Conservation (phyloP, 2,113 vertebrate species). For the Nothoprocta perdicaria region DNA sequence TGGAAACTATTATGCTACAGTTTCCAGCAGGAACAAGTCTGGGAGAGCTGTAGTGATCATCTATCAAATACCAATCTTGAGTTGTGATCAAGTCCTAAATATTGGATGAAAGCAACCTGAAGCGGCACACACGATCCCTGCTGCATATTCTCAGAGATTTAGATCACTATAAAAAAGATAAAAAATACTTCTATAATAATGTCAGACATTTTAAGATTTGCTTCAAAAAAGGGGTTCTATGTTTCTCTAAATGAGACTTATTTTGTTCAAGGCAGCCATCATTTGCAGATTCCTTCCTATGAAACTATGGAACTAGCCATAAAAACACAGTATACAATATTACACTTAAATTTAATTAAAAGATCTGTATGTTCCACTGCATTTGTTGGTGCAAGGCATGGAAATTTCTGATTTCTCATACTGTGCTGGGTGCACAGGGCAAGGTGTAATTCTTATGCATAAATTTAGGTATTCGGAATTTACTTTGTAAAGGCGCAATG, state of each 20-base stretch:
- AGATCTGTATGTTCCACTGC: background rate
- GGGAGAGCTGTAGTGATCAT: background rate
- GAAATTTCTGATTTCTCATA: background rate
- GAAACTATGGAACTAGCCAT: background rate
- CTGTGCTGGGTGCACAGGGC: rapidly evolving
- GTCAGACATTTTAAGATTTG: background rate
- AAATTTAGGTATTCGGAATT: background rate
- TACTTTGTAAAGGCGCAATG: background rate
- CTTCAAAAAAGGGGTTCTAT: rapidly evolving
- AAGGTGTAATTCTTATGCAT: background rate
- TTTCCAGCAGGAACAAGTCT: background rate
- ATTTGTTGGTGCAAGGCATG: rapidly evolving
- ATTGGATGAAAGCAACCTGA: background rate
- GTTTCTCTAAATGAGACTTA: background rate
- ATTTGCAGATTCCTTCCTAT: background rate
- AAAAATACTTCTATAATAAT: background rate
- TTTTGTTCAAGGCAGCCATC: background rate
- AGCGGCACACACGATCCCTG: background rate
- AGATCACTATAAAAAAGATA: background rate
- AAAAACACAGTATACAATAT: background rate
- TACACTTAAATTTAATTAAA: background rate
- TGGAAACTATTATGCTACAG: background rate
- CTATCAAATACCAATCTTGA: background rate
- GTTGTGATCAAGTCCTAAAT: background rate
- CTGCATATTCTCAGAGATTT: background rate